Percentiles rank a stretch among this genome's conserved stretches.
Evolutionary conservation across 2,888 invertebrate genomes (phyloP).

Genomic region (Drosophila emarginata): DNA sequence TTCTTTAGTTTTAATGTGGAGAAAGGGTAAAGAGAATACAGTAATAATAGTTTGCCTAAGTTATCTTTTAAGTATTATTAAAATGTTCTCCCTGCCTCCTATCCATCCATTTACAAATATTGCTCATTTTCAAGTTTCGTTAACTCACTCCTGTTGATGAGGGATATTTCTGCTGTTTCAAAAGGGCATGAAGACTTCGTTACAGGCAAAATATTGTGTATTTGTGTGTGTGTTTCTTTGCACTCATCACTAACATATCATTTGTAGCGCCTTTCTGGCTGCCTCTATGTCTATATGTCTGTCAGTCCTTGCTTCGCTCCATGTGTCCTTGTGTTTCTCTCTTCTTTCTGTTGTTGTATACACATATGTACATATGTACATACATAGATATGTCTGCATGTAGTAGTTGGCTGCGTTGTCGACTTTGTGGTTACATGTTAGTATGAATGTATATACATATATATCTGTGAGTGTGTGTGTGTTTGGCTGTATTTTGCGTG

Average conservation of each 20-base stretch:
- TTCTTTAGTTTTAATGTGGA: too few relatives aligned
- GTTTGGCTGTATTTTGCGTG: not conserved
- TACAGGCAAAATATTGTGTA: not conserved
- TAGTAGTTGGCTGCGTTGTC: slow-evolving; percentile 67
- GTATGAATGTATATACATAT: slow-evolving; percentile 1
- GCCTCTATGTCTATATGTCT: slow-evolving; percentile 23
- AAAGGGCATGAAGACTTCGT: not conserved
- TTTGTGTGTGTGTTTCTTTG: not conserved
- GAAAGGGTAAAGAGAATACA: too few relatives aligned
- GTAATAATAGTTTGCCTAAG: too few relatives aligned
- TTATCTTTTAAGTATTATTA: too few relatives aligned
- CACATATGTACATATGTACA: not conserved
- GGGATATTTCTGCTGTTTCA: too few relatives aligned
- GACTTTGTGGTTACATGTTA: slow-evolving; percentile 72
- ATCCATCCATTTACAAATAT: too few relatives aligned
- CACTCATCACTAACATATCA: slow-evolving; percentile 56
- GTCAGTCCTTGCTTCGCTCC: not conserved
- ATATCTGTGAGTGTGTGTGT: slow-evolving; percentile 18
- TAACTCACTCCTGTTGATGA: too few relatives aligned
- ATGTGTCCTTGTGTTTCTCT: slow-evolving; percentile 41
- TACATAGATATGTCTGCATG: not conserved
- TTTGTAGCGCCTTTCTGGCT: slow-evolving; percentile 46
- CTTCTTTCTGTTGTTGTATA: slow-evolving; percentile 26
- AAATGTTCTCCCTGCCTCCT: too few relatives aligned
- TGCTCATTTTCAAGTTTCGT: too few relatives aligned